These are phyloP conservation scores for Clivina fossor DNA, from an alignment of 2,888 invertebrate species.

Conservation along the genomic window DNA sequence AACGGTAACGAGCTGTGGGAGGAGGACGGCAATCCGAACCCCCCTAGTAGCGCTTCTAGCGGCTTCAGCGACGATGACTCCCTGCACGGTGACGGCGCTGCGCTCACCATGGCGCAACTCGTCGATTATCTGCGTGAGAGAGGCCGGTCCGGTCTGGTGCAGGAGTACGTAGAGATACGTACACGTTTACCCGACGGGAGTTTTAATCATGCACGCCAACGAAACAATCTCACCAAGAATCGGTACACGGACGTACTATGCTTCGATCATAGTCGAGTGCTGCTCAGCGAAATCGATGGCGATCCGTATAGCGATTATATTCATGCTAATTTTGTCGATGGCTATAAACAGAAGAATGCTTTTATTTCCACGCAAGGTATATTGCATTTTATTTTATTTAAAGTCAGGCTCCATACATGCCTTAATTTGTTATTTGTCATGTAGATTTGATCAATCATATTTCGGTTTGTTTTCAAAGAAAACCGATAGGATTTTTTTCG, in stretches of 20 bases:
- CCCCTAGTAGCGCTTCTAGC: slow-evolving; percentile 74
- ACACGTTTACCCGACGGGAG: slow-evolving; percentile 55
- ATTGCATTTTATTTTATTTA: background rate
- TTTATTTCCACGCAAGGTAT: slow-evolving; percentile 96
- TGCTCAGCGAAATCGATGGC: slow-evolving; percentile 69
- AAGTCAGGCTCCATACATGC: background rate
- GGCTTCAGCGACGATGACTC: slow-evolving; percentile 91
- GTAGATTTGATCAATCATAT: too few relatives aligned
- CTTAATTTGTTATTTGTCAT: background rate
- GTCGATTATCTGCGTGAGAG: slow-evolving; percentile 74
- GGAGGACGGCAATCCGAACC: slow-evolving; percentile 61
- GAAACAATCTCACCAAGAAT: slow-evolving; percentile 78
- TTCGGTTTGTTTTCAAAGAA: too few relatives aligned
- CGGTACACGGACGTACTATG: slow-evolving; percentile 95
- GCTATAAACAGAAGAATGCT: slow-evolving; percentile 95
- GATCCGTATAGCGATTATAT: slow-evolving; percentile 87
- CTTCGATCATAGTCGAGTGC: slow-evolving; percentile 92
- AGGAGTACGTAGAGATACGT: slow-evolving; percentile 88
- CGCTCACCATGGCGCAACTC: slow-evolving; percentile 72
- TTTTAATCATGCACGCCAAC: slow-evolving; percentile 81
- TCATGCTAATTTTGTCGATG: slow-evolving; percentile 97
- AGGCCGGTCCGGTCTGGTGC: slow-evolving; percentile 77
- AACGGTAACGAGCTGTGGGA: slow-evolving; percentile 55
- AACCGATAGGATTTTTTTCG: too few relatives aligned
- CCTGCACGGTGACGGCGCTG: slow-evolving; percentile 70